Base-by-base conservation (phyloP, 1,140 invertebrate species). In the Octopus sinensis region DNA sequence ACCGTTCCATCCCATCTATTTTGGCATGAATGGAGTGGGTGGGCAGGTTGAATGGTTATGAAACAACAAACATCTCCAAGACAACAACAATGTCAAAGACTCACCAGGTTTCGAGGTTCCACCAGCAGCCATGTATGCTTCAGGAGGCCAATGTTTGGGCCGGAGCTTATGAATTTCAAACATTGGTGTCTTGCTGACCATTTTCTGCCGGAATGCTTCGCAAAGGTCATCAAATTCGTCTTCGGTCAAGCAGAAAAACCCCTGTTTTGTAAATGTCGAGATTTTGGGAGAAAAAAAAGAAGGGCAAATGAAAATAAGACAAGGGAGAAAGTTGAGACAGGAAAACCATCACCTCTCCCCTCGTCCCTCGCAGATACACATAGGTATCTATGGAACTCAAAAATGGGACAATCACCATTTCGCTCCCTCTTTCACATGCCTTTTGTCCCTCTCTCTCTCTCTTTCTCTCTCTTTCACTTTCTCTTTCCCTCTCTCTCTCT, bases 201-300 rank as follows among this genome's bases (percentile, higher is more conserved):
- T 83, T 75, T 84, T 82, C 51, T 83, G 84, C 13, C 82, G 80
- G 71, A 91, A 83, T 52, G 79, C 86, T 54, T 91, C 90, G 87
- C 96, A 95, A 82, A 98, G 91, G 79, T 94, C 92, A 85, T 95
- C 93, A 90, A 98, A 98, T 81, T 97, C 96, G 79, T 91, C 91
- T 91, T 96, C 95, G 30, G 94, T 95, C 85, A 93, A 93, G 90
- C 96, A 98, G 81, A 96, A 94, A 89, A 98, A 98, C 89, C 96
- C 97, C 95, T 97, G 9, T n/a, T n/a, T n/a, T 68, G n/a, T n/a
- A 68, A 68, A n/a, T n/a, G n/a, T n/a, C n/a, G n/a, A n/a, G n/a
- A n/a, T n/a, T n/a, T n/a, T n/a, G n/a, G n/a, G n/a, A n/a, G n/a
- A n/a, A n/a, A n/a, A n/a, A n/a, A n/a, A n/a, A n/a, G n/a, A n/a